Evolutionary conservation across 2,888 invertebrate genomes (phyloP), one percentile per base, ranked within the genome.

Genomic region (Philaethria dido): DNA sequence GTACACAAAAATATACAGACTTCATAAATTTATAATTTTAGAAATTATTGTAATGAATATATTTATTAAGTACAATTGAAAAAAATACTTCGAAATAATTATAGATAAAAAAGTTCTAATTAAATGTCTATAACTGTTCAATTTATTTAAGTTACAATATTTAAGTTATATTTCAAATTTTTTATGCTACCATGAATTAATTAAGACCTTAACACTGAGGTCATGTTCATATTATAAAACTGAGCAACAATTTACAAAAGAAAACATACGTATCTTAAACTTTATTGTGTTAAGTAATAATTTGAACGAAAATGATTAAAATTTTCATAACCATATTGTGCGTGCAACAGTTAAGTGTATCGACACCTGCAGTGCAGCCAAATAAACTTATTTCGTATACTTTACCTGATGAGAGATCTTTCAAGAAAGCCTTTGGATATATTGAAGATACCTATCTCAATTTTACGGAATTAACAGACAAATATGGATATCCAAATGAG

Each of bases 191-290:
- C 67, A 60, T 72, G 65, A 70, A 66, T 73, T 74, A 74, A 70
- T 73, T 74, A 73, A 84, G 84, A 78, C 81, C 86, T 86, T 82
- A 79, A 79, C 71, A 22, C 75, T 81, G 78, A 90, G 91, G 91
- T 88, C 89, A 82, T 76, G 75, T 78, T 70, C 75, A 82, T 83
- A 77, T 88, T 89, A 89, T 89, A 89, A 82, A 89, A 86, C 85
- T 81, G 77, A 74, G 79, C 77, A 81, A 78, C 76, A 71, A 78
- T 78, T 79, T 73, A 80, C 78, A 82, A 82, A 80, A 76, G 76
- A 78, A 52, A 81, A 79, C 85, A 86, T 76, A 82, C 74, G 73
- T 73, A 76, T 75, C 73, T 79, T 69, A 77, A 77, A 78, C 74
- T 79, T 80, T 79, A 78, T 77, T 73, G 78, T 77, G 72, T 79